Conservation (phyloP, 2,888 invertebrate species). For the Anthophora plumipes region DNA sequence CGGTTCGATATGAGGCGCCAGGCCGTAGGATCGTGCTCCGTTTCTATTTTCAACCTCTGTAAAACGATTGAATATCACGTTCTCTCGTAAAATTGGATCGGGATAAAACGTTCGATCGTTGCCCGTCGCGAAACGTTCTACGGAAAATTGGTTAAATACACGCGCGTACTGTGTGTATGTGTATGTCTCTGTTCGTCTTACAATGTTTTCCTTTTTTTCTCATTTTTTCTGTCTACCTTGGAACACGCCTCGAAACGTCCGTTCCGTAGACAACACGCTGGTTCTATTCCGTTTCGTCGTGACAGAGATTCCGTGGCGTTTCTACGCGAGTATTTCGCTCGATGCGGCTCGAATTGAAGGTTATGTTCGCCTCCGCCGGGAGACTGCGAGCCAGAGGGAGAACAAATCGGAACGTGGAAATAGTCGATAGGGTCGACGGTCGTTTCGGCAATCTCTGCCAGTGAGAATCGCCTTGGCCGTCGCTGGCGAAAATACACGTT, state of each 20-base stretch:
- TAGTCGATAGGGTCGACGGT: slow-evolving; percentile 11
- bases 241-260: neutral
- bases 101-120: slow-evolving; percentile 6
- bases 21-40: slow-evolving; percentile 48
- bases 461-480: slow-evolving; percentile 20
- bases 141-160: neutral
- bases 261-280: neutral
- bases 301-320: neutral
- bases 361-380: slow-evolving; percentile 59
- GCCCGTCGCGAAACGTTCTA: neutral
- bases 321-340: neutral
- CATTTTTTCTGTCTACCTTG: no score
- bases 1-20: slow-evolving; percentile 70
- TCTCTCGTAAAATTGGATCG: neutral
- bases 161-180: slow-evolving; percentile 36
- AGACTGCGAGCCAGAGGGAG: slow-evolving; percentile 21
- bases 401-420: slow-evolving; percentile 26
- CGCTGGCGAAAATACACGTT: neutral
- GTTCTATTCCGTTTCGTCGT: neutral
- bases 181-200: neutral
- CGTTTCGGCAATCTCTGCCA: slow-evolving; percentile 26
- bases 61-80: slow-evolving; percentile 24
- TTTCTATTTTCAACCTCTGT: slow-evolving; percentile 47
- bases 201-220: slow-evolving; percentile 14
- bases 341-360: slow-evolving; percentile 41